Conservation (phyloP, 2,888 invertebrate species). For the Lydus trimaculatus region DNA sequence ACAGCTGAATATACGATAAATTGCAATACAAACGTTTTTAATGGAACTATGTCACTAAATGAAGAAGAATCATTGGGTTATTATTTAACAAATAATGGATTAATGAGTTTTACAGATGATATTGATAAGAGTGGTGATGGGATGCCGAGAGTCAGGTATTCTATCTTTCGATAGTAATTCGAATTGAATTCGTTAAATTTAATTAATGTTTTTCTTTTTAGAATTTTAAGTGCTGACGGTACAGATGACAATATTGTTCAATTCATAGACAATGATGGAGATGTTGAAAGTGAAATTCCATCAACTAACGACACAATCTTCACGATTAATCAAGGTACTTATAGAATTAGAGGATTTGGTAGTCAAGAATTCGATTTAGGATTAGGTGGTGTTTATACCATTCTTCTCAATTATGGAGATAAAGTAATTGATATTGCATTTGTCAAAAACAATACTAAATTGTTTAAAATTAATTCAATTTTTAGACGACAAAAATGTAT, state of each 20-base stretch:
- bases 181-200: too few species aligned
- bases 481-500: not conserved
- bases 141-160: slow-evolving; percentile 65
- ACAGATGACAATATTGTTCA: slow-evolving; percentile 11
- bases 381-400: slow-evolving; percentile 71
- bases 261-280: slow-evolving; percentile 12
- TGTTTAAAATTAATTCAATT: slow-evolving; percentile 3
- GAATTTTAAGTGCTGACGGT: slow-evolving; percentile 24
- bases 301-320: slow-evolving; percentile 11
- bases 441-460: not conserved
- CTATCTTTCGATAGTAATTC: slow-evolving; percentile 44
- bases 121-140: slow-evolving; percentile 65
- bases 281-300: slow-evolving; percentile 3
- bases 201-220: slow-evolving; percentile 21
- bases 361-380: slow-evolving; percentile 54
- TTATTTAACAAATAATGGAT: slow-evolving; percentile 30
- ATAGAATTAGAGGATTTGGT: slow-evolving; percentile 25
- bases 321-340: slow-evolving; percentile 36
- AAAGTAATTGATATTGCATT: not conserved
- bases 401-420: slow-evolving; percentile 58
- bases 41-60: slow-evolving; percentile 14
- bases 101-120: slow-evolving; percentile 57
- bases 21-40: not conserved
- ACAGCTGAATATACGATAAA: not conserved
- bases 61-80: slow-evolving; percentile 39